These are phyloP conservation scores for Danio choprae DNA, from an alignment of 2,797 vertebrate genomes.

Conservation along the genomic window DNA sequence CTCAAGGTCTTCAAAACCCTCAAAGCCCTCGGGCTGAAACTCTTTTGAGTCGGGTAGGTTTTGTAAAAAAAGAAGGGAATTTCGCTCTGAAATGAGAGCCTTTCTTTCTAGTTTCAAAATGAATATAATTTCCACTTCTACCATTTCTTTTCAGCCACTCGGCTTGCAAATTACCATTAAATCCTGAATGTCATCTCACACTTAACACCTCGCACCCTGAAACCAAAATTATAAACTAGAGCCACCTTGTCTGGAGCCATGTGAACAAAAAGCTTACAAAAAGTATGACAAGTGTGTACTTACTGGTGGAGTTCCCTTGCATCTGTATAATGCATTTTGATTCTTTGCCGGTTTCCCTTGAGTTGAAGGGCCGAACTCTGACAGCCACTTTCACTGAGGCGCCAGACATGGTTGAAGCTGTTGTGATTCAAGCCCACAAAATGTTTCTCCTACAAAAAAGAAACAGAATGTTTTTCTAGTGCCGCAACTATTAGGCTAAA, in stretches of 20 bases:
- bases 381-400: constrained; percentile 99
- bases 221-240: constrained; percentile 54
- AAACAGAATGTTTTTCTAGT: constrained; percentile 23
- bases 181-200: constrained; percentile 1
- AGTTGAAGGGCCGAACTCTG: constrained; percentile 96
- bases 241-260: constrained; percentile 34
- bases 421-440: constrained; percentile 58
- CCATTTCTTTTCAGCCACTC: constrained; percentile 67
- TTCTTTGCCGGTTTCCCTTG: constrained; percentile 93
- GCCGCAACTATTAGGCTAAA: constrained; percentile 7
- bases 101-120: constrained; percentile 66
- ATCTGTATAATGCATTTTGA: constrained; percentile 99
- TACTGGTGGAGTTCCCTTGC: constrained; percentile 99
- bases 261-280: constrained; percentile 38
- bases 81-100: constrained; percentile 64
- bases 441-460: constrained; percentile 64
- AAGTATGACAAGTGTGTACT: constrained; percentile 72
- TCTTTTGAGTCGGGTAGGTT: constrained; percentile 56
- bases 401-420: constrained; percentile 89
- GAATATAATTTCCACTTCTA: constrained; percentile 63
- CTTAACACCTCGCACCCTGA: constrained; percentile 25
- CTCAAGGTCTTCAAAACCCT: constrained; percentile 54
- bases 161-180: constrained; percentile 63
- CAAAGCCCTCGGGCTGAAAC: constrained; percentile 68
- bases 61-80: constrained; percentile 64